A percentile compares a stretch with the other conserved stretches of the same genome.
These are phyloP conservation scores for Petrolisthes cinctipes DNA, from an alignment of 2,888 invertebrate species.

Conservation along the genomic window DNA sequence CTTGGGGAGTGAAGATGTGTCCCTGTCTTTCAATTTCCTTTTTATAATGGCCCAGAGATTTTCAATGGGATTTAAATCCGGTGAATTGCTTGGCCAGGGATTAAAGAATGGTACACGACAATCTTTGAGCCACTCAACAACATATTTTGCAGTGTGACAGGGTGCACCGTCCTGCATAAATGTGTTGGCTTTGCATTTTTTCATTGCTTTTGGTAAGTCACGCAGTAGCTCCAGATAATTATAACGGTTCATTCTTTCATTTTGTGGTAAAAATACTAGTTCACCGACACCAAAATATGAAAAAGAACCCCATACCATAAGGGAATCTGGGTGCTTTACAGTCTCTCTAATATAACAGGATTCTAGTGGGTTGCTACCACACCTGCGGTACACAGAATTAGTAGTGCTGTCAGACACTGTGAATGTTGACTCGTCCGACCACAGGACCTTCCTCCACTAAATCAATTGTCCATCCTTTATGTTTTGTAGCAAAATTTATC, in stretches of 20 bases:
- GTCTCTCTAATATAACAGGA: not conserved
- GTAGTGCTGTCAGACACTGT: constrained; percentile 2
- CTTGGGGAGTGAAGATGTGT: not conserved
- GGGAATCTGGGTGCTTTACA: not conserved
- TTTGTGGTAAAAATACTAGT: not conserved
- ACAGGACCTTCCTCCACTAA: not conserved
- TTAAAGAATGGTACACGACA: not conserved
- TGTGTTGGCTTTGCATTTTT: constrained; percentile 10
- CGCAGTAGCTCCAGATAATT: not conserved
- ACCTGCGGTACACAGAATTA: not conserved
- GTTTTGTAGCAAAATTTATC: not conserved
- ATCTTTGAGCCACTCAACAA: not conserved
- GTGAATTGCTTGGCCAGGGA: constrained; percentile 1
- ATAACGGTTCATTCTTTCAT: not conserved
- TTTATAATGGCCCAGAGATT: not conserved
- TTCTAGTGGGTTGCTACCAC: not conserved
- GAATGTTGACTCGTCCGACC: not conserved
- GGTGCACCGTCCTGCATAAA: constrained; percentile 1
- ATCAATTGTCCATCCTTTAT: not conserved
- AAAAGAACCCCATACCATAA: not conserved
- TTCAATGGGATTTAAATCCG: constrained; percentile 2
- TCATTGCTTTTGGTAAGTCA: not conserved
- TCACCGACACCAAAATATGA: not conserved
- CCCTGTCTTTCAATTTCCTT: not conserved
- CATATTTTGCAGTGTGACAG: not conserved